These are phyloP conservation scores for Theristicus caerulescens DNA, from an alignment of 2,113 vertebrate species.

Conservation along the genomic window DNA sequence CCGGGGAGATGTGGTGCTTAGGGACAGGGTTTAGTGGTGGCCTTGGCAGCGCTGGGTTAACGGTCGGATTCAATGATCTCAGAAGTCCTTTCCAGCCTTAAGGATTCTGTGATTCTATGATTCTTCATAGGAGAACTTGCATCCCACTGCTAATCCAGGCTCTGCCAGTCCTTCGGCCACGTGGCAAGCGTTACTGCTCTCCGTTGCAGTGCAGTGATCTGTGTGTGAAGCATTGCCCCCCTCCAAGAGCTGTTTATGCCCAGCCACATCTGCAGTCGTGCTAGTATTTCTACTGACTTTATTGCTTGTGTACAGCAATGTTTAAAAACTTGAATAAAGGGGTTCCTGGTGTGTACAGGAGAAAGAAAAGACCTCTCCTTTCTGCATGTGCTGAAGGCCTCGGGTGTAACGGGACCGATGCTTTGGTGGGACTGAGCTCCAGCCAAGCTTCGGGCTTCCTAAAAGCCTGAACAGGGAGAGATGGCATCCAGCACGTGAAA, in stretches of 20 bases:
- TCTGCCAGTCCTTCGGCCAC: accelerated
- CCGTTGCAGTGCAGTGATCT: too few relatives aligned
- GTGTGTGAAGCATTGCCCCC: not conserved
- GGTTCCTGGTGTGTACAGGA: not conserved
- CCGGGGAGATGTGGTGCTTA: too few relatives aligned
- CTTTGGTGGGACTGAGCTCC: not conserved
- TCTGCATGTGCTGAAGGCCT: too few relatives aligned
- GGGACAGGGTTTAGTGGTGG: too few relatives aligned
- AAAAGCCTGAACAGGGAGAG: not conserved
- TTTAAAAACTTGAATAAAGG: not conserved
- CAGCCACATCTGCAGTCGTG: accelerated
- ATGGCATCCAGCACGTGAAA: not conserved
- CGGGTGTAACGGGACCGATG: accelerated
- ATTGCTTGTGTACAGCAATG: not conserved
- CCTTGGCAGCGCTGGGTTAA: too few relatives aligned
- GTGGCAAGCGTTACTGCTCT: accelerated
- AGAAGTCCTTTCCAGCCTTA: too few relatives aligned
- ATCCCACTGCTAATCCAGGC: accelerated
- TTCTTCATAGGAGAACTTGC: accelerated
- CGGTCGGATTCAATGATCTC: too few relatives aligned
- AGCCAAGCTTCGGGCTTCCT: not conserved
- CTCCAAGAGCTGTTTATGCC: accelerated
- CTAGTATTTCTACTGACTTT: not conserved
- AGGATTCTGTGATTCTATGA: too few relatives aligned
- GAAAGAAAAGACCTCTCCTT: not conserved